These are phyloP conservation scores for Epirrhoe tristata DNA, from an alignment of 2,888 invertebrate species.

Conservation along the genomic window DNA sequence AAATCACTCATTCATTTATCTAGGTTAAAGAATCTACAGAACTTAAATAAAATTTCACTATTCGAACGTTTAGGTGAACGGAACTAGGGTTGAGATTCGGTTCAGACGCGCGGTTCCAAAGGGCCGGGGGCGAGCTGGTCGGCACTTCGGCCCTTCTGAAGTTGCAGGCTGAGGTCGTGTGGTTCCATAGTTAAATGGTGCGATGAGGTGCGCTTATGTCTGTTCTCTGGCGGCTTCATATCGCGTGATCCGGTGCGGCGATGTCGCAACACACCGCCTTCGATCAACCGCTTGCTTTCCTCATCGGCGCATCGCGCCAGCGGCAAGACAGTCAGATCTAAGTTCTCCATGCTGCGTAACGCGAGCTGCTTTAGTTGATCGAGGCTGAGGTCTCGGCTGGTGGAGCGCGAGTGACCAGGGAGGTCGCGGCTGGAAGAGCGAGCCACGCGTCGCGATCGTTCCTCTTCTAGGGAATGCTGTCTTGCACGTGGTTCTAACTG, in stretches of 20 bases:
- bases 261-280: conserved; percentile 81
- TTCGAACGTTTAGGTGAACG: conserved; percentile 36
- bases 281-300: conserved; percentile 78
- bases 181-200: conserved; percentile 81
- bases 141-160: conserved; percentile 77
- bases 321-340: conserved; percentile 73
- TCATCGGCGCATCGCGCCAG: conserved; percentile 72
- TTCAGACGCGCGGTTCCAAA: conserved; percentile 58
- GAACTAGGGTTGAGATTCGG: conserved; percentile 23
- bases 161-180: conserved; percentile 64
- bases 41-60: conserved; percentile 57
- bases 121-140: conserved; percentile 69
- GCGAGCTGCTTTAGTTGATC: conserved; percentile 79
- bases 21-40: conserved; percentile 51
- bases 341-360: conserved; percentile 78
- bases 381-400: conserved; percentile 80
- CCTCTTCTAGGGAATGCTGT: conserved; percentile 68
- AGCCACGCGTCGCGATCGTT: conserved; percentile 50
- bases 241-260: conserved; percentile 87
- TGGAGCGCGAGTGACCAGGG: conserved; percentile 79
- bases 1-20: conserved; percentile 73
- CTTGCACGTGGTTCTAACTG: conserved; percentile 86
- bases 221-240: conserved; percentile 63
- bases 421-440: conserved; percentile 79
- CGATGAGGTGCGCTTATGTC: conserved; percentile 79